Evolutionary conservation across 2,888 invertebrate species (phyloP).

Genomic region (Dione vanillae): DNA sequence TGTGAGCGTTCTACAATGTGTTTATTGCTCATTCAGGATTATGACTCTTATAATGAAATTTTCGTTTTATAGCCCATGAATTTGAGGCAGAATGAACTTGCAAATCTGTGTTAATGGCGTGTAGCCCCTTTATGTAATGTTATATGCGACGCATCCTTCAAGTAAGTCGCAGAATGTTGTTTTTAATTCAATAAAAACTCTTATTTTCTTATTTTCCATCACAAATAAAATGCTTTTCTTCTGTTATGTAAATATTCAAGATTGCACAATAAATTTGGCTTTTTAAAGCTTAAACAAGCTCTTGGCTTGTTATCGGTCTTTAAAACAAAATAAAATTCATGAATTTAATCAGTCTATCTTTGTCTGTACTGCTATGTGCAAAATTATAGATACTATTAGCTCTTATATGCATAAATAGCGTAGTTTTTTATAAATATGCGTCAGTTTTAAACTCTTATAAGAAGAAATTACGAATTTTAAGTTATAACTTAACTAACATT

Average conservation of each 20-base stretch:
- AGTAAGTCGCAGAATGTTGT: constrained; percentile 7
- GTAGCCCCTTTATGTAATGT: constrained; percentile 45
- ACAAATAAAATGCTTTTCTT: not conserved
- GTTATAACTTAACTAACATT: too few relatives aligned
- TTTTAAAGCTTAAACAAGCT: too few relatives aligned
- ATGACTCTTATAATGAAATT: constrained; percentile 40
- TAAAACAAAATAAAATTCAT: too few relatives aligned
- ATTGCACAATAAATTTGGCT: too few relatives aligned
- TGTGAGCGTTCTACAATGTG: constrained; percentile 36
- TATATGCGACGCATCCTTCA: constrained; percentile 15
- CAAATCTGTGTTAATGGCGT: constrained; percentile 43
- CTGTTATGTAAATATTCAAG: not conserved
- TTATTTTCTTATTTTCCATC: not conserved
- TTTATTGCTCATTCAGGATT: constrained; percentile 39
- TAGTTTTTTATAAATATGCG: not conserved
- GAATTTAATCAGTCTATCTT: too few relatives aligned
- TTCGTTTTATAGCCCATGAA: constrained; percentile 38
- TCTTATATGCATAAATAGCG: not conserved
- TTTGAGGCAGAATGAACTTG: constrained; percentile 34
- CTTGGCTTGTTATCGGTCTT: too few relatives aligned
- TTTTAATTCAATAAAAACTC: constrained; percentile 7
- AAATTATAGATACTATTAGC: constrained; percentile 15
- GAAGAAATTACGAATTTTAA: too few relatives aligned
- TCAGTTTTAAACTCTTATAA: not conserved
- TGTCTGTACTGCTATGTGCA: too few relatives aligned